A percentile compares a stretch with the other conserved stretches of the same genome.
Evolutionary conservation across 2,888 invertebrate species (phyloP).

Genomic region (Pachymerium ferrugineum): DNA sequence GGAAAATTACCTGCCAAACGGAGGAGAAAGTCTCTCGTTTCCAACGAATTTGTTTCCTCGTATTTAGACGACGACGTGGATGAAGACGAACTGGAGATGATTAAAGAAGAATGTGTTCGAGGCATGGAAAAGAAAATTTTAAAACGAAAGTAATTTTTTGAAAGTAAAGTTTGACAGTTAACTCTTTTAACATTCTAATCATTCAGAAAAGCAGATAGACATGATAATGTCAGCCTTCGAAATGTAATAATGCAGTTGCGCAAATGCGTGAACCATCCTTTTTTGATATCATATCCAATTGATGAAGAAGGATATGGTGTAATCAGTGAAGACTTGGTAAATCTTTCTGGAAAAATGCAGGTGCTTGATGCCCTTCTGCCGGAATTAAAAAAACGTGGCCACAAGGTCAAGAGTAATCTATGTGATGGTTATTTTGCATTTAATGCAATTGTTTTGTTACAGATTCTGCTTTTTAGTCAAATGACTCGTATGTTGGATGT

Average conservation of each 20-base stretch:
- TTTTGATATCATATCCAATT: slow-evolving; percentile 32
- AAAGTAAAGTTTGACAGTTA: too few relatives aligned
- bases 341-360: slow-evolving; percentile 31
- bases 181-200: too few relatives aligned
- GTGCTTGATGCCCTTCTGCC: slow-evolving; percentile 32
- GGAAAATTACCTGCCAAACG: not conserved
- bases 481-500: slow-evolving; percentile 59
- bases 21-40: not conserved
- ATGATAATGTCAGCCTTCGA: not conserved
- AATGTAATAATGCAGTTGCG: slow-evolving; percentile 32
- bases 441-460: slow-evolving; percentile 37
- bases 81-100: not conserved
- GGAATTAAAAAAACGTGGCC: slow-evolving; percentile 30
- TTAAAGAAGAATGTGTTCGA: not conserved
- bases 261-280: slow-evolving; percentile 35
- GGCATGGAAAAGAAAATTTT: not conserved
- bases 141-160: too few relatives aligned
- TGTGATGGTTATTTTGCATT: not conserved
- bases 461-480: slow-evolving; percentile 63
- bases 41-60: not conserved
- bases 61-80: not conserved
- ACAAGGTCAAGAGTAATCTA: slow-evolving; percentile 32
- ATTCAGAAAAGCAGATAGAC: too few relatives aligned
- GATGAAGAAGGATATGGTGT: slow-evolving; percentile 16
- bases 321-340: slow-evolving; percentile 31